Base-by-base conservation (phyloP, 2,113 vertebrate genomes). In the Cygnus atratus region DNA sequence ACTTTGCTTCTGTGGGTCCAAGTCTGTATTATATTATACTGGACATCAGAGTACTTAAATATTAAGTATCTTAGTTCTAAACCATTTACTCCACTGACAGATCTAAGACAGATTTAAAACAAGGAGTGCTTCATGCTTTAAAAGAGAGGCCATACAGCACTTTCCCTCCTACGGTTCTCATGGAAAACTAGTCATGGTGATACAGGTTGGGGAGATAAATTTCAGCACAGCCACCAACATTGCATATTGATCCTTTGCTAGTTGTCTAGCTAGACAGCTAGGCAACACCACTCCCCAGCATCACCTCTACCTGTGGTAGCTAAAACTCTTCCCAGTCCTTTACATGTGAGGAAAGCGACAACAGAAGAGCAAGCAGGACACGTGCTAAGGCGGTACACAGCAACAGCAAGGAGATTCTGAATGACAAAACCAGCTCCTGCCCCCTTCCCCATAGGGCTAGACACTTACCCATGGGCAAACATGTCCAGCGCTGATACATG, bases 401-500 rank as follows among this genome's bases (percentile, higher is more conserved):
- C 15, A 17, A 24, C 21, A 58, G 52, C 28, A 41, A 19, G 37
- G 14, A 79, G 13, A 44, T 35, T 24, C 8, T 28, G 17, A 48
- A 35, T 37, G 10, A 50, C 21, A n/a, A 66, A 41, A 76, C 11
- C 31, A 52, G 12, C 21, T 37, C 28, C 44, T 26, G 33, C 17
- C 22, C 17, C 10, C 21, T 29, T 48, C 55, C 21, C 44, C 39
- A 22, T 24, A 37, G 13, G n/a, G n/a, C 9, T 59, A 48, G 43
- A 15, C 26, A 65, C 98, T 98, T 96, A 99, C 99, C 99, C 99
- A 19, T 79, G 97, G 55, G 99, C 98, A 95, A 99, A 99, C 48
- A 97, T 83, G 63, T 99, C 98, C 77, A 99, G 19, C 0, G 99
- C 99, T 24, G 97, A 93, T 22, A 99, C 99, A 0, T 99, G 99